phyloP scores from a whole-genome alignment of 2,888 invertebrate species.

The Boloria euphrosyne region DNA sequence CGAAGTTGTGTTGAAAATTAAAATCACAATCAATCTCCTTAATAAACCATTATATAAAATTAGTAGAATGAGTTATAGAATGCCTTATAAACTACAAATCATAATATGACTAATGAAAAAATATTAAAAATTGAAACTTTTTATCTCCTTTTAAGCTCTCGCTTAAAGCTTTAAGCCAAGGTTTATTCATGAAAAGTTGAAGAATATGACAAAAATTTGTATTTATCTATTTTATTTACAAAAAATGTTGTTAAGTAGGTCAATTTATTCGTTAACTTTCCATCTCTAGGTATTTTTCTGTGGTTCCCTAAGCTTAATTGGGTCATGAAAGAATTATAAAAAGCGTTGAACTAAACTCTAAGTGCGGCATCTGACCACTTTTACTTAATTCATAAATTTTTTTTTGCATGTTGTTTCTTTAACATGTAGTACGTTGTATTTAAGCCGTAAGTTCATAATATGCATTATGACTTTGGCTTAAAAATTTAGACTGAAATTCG shows the following conservation, averaged over 20 bases:
- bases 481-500: not conserved
- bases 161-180: not conserved
- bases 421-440: slow-evolving; percentile 17
- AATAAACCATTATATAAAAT: no score
- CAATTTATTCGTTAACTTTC: slow-evolving; percentile 12
- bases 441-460: slow-evolving; percentile 4
- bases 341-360: slow-evolving; percentile 21
- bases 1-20: no score
- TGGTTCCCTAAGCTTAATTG: slow-evolving; percentile 17
- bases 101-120: no score
- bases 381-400: slow-evolving; percentile 21
- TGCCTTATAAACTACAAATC: no score
- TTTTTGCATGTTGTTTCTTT: slow-evolving; percentile 19
- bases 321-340: slow-evolving; percentile 24
- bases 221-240: not conserved
- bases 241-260: slow-evolving; percentile 16
- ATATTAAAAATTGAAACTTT: no score
- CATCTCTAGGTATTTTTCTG: slow-evolving; percentile 15
- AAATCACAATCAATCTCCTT: no score
- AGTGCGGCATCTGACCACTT: slow-evolving; percentile 19
- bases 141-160: no score
- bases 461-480: not conserved
- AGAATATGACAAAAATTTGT: slow-evolving; percentile 3
- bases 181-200: not conserved
- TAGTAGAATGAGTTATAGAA: no score